phyloP scores from a whole-genome alignment of 2,888 invertebrate species.

The Patella ulyssiponensis region DNA sequence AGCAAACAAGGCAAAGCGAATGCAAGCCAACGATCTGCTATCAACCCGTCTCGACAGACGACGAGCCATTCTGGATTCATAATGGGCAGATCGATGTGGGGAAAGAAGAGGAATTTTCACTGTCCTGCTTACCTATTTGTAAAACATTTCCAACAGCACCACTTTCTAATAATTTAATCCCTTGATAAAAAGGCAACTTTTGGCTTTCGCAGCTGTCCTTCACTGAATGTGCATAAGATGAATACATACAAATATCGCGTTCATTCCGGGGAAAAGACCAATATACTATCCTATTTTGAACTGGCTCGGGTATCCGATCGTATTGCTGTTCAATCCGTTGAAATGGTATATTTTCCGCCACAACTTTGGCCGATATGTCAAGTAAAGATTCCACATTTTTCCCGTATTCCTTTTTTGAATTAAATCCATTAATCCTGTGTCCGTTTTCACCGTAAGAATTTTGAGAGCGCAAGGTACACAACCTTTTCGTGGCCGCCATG shows the following conservation, averaged over 20 bases:
- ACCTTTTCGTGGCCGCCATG: constrained; percentile 68
- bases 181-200: constrained; percentile 88
- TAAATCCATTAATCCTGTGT: constrained; percentile 49
- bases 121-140: constrained; percentile 84
- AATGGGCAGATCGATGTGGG: too few species aligned
- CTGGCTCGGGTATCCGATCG: constrained; percentile 89
- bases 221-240: constrained; percentile 78
- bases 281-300: constrained; percentile 88
- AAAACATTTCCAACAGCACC: constrained; percentile 88
- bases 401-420: constrained; percentile 53
- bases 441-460: constrained; percentile 52
- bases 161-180: constrained; percentile 85
- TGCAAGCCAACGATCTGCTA: too few species aligned
- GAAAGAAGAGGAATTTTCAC: too few species aligned
- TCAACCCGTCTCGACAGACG: too few species aligned
- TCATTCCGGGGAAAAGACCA: constrained; percentile 92
- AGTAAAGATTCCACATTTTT: constrained; percentile 79
- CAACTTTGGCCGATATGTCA: constrained; percentile 87
- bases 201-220: constrained; percentile 79
- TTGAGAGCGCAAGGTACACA: constrained; percentile 61
- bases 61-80: too few species aligned
- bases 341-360: constrained; percentile 88
- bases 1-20: too few species aligned
- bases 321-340: constrained; percentile 89
- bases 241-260: constrained; percentile 91